These are phyloP conservation scores for Ochropleura leucogaster DNA, from an alignment of 2,888 invertebrate genomes.

Conservation along the genomic window DNA sequence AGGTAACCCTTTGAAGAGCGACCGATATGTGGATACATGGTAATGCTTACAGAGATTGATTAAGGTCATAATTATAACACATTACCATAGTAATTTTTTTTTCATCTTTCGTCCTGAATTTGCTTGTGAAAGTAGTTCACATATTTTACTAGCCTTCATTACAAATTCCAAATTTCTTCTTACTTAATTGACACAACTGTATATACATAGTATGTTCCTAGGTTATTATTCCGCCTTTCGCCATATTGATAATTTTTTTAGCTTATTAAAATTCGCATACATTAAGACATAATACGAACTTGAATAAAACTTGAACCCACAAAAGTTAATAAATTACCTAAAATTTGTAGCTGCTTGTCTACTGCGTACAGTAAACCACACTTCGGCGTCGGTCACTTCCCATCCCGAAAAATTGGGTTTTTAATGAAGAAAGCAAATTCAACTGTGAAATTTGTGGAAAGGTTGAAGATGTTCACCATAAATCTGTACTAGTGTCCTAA, in stretches of 20 bases:
- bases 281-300: neutral
- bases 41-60: too few relatives aligned
- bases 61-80: too few relatives aligned
- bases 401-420: too few relatives aligned
- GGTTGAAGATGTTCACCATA: too few relatives aligned
- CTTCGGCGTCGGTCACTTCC: neutral
- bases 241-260: too few relatives aligned
- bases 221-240: neutral
- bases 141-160: neutral
- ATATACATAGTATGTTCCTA: neutral
- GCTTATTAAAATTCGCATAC: slow-evolving; percentile 1
- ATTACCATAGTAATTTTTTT: too few relatives aligned
- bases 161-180: neutral
- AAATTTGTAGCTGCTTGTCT: neutral
- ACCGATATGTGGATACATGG: too few relatives aligned
- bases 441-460: too few relatives aligned
- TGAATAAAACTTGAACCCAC: neutral
- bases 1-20: too few relatives aligned
- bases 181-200: neutral
- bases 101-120: too few relatives aligned
- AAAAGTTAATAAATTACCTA: neutral
- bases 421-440: too few relatives aligned
- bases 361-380: neutral
- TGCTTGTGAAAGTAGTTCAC: neutral
- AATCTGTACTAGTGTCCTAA: too few relatives aligned